phyloP scores from a whole-genome alignment of 2,888 invertebrate genomes.

The Lasioglossum lativentre region DNA sequence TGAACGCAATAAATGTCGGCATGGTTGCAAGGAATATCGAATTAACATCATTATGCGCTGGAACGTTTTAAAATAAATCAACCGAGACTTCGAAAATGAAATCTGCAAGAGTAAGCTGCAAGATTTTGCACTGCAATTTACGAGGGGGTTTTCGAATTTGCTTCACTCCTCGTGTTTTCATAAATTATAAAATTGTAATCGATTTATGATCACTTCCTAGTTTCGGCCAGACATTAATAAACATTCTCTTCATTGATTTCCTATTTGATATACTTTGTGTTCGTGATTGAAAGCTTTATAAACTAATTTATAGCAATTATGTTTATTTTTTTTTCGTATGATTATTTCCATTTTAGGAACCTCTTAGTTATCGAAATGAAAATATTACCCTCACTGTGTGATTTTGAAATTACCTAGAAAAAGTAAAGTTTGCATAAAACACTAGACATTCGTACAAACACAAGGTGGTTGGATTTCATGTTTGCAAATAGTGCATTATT shows the following conservation, averaged over 20 bases:
- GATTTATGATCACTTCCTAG: not conserved
- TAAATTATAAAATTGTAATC: not conserved
- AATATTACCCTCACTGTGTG: not conserved
- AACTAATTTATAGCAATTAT: not conserved
- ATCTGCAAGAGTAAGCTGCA: not conserved
- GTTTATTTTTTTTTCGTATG: not conserved
- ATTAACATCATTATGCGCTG: conserved; percentile 8
- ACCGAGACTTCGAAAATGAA: not conserved
- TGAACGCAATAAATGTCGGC: conserved; percentile 8
- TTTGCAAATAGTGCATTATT: not conserved
- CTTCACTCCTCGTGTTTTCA: not conserved
- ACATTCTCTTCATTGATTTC: not conserved
- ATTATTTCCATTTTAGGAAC: not conserved
- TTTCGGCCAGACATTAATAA: not conserved
- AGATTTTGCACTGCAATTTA: not conserved
- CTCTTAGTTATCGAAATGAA: not conserved
- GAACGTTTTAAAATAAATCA: not conserved
- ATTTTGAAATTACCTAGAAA: not conserved
- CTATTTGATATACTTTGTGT: not conserved
- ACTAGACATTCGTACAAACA: not conserved
- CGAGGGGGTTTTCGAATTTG: not conserved
- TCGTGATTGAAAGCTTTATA: not conserved
- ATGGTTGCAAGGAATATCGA: conserved; percentile 31
- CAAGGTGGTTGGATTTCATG: not conserved
- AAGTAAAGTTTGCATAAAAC: not conserved